phyloP scores from a whole-genome alignment of 2,113 vertebrate species.

The Sylvilagus bachmani region DNA sequence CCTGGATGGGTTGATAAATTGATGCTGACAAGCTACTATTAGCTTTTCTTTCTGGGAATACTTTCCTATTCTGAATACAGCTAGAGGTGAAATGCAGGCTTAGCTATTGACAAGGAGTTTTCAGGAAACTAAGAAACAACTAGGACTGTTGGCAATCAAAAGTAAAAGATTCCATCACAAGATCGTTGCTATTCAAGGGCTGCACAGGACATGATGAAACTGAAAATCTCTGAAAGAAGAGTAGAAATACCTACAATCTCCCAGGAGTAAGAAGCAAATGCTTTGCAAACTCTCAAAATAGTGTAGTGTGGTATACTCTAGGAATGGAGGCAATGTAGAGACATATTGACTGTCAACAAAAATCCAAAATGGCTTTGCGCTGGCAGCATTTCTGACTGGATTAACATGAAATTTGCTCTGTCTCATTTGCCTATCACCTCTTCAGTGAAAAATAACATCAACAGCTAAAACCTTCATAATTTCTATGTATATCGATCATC shows the following conservation, averaged over 20 bases:
- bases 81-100: neutral
- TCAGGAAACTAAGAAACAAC: neutral
- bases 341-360: neutral
- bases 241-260: neutral
- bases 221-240: neutral
- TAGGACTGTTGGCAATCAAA: neutral
- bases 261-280: neutral
- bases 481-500: neutral
- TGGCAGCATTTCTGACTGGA: neutral
- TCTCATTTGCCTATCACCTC: neutral
- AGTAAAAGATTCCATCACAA: neutral
- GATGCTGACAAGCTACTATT: neutral
- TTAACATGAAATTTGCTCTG: neutral
- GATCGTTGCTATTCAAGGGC: neutral
- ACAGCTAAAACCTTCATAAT: neutral
- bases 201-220: neutral
- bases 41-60: neutral
- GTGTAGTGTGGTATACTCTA: neutral
- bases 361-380: neutral
- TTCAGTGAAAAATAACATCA: neutral
- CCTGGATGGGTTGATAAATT: neutral
- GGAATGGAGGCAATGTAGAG: neutral
- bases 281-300: neutral
- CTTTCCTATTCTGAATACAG: neutral
- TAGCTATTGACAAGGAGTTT: neutral